Percentiles rank a stretch among this genome's conserved stretches.
Evolutionary conservation across 2,113 vertebrate species (phyloP).

Genomic region (Phrynosoma blainvillii): DNA sequence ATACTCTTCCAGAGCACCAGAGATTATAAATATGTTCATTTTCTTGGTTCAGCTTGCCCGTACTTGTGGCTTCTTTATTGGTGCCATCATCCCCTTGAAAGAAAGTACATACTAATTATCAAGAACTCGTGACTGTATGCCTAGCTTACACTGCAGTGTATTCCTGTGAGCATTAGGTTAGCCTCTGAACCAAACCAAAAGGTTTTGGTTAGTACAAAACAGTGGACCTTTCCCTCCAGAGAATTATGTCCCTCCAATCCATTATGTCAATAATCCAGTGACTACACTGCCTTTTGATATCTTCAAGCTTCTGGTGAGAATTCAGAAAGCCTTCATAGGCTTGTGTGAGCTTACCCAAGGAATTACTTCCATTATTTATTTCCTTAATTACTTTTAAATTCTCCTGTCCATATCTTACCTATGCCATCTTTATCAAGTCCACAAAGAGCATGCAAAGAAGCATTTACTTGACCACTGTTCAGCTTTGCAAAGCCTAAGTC

Average conservation of each 20-base stretch:
- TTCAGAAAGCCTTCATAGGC: not conserved
- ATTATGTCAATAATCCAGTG: not conserved
- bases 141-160: not conserved
- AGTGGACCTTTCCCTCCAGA: not conserved
- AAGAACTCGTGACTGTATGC: not conserved
- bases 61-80: constrained; percentile 94
- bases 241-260: not conserved
- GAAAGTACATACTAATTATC: constrained; percentile 28
- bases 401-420: not conserved
- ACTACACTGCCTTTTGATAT: not conserved
- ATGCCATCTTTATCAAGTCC: not conserved
- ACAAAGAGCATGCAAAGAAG: not conserved
- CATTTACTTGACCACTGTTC: too few relatives aligned
- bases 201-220: not conserved
- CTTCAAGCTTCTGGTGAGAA: not conserved
- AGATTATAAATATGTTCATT: constrained; percentile 98
- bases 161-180: not conserved
- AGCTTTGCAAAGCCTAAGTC: not conserved
- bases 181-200: not conserved
- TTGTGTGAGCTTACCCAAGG: not conserved
- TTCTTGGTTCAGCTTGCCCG: constrained; percentile 96
- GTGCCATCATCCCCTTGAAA: constrained; percentile 93
- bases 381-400: not conserved
- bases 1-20: constrained; percentile 97
- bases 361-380: not conserved